Conservation (phyloP, 2,797 vertebrate genomes). For the Geotria australis region DNA sequence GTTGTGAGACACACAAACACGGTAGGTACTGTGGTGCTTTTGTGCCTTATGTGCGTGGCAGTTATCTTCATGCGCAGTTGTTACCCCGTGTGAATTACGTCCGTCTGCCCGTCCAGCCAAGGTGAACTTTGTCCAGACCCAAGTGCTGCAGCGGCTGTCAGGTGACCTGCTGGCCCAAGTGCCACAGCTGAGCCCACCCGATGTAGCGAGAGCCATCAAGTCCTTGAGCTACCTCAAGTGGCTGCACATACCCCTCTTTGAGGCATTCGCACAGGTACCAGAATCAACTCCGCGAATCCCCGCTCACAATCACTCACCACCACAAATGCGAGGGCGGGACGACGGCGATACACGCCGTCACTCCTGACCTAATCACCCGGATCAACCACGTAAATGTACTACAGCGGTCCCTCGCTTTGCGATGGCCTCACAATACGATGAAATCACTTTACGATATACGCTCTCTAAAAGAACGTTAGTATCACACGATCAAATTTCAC, state of each 20-base stretch:
- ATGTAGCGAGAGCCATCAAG: constrained; percentile 25
- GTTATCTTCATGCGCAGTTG: neutral
- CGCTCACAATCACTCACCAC: too few relatives aligned
- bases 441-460: too few relatives aligned
- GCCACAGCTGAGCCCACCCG: constrained; percentile 9
- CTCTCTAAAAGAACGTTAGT: too few relatives aligned
- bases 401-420: too few relatives aligned
- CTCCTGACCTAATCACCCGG: too few relatives aligned
- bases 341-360: too few relatives aligned
- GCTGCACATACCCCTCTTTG: constrained; percentile 38
- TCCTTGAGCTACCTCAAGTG: constrained; percentile 52
- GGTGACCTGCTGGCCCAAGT: constrained; percentile 23
- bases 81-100: neutral
- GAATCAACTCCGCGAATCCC: neutral
- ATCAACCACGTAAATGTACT: too few relatives aligned
- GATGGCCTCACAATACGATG: too few relatives aligned
- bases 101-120: constrained; percentile 20
- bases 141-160: constrained; percentile 38
- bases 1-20: too few relatives aligned
- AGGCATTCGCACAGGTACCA: constrained; percentile 37
- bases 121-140: constrained; percentile 39
- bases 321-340: too few relatives aligned
- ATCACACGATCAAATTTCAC: too few relatives aligned
- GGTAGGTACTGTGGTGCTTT: neutral
- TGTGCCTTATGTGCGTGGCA: too few relatives aligned